A percentile compares a stretch with the other conserved stretches of the same genome.
phyloP scores from a whole-genome alignment of 1,140 invertebrate species.

The Pinna nobilis region DNA sequence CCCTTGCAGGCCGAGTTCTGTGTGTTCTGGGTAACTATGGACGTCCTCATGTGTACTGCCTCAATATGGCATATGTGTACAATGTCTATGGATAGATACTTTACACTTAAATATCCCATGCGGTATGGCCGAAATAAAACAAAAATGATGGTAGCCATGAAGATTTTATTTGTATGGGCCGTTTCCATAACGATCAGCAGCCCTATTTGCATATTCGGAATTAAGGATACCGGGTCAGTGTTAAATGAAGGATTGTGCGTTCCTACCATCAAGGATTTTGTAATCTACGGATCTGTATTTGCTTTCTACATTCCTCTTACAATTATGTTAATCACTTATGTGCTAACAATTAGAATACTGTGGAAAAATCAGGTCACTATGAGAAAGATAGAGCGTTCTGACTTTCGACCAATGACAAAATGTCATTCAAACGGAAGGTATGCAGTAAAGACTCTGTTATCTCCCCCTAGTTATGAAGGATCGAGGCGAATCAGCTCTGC shows the following conservation, averaged over 20 bases:
- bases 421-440: conserved; percentile 15
- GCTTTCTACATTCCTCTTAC: conserved; percentile 96
- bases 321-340: conserved; percentile 95
- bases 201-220: conserved; percentile 90
- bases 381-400: conserved; percentile 58
- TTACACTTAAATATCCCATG: conserved; percentile 73
- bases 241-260: conserved; percentile 81
- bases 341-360: conserved; percentile 85
- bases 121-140: conserved; percentile 92
- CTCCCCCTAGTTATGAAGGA: conserved; percentile 45
- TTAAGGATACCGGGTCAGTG: conserved; percentile 76
- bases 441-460: conserved; percentile 36
- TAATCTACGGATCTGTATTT: conserved; percentile 92
- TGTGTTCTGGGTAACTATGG: conserved; percentile 94
- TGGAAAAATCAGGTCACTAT: conserved; percentile 67
- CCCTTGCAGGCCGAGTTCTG: conserved; percentile 91
- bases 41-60: conserved; percentile 94
- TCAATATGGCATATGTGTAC: conserved; percentile 99
- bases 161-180: conserved; percentile 93
- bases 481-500: conserved; percentile 30
- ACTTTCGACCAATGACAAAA: conserved; percentile 46
- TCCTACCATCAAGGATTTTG: conserved; percentile 79
- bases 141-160: conserved; percentile 86
- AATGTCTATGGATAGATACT: conserved; percentile 89
- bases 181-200: conserved; percentile 91